Base-by-base conservation (phyloP, 2,888 invertebrate species). In the Dicranocentrus wangi region DNA sequence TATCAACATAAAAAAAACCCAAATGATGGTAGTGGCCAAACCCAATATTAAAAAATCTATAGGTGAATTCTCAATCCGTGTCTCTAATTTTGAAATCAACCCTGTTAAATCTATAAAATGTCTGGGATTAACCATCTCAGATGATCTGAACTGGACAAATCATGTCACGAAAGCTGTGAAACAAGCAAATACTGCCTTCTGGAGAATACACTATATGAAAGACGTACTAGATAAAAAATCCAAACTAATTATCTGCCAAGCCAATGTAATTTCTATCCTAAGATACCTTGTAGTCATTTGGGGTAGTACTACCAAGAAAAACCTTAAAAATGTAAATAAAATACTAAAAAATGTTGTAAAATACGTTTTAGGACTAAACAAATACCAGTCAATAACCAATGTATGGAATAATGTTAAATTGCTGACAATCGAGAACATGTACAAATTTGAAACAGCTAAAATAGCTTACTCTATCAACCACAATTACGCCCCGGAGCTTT, bases 1-100 rank as follows among this genome's bases (percentile, higher is more conserved):
- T n/a, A 13, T 82, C 0, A 82, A 82, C 23, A 5, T 65, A 0
- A 25, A 60, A 1, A 82, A 82, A 51, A 82, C 82, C 0, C 70
- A 82, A 39, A 27, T 82, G 27, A 51, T 82, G 8, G 17, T 81
- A 2, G 2, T 75, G 2, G 75, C 73, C 1, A 68, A 68, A 43
- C 39, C 81, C 3, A 21, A 60, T 1, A 71, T 71, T 8, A 39
- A 27, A 42, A 60, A 42, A 2, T 15, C 27, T 1, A 2, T 60
- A 1, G 39, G 32, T n/a, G 32, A 55, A 1, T 28, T 70, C 2
- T 0, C 3, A 0, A 23, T 70, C 2, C n/a, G 23, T 5, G 3
- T 71, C 1, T 0, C 42, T 15, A 13, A 10, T 10, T 1, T n/a
- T 7, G 25, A 25, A n/a, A 71, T 58, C 23, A n/a, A 25, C 3